Evolutionary conservation across 2,888 invertebrate genomes (phyloP).

Genomic region (Labia minor): DNA sequence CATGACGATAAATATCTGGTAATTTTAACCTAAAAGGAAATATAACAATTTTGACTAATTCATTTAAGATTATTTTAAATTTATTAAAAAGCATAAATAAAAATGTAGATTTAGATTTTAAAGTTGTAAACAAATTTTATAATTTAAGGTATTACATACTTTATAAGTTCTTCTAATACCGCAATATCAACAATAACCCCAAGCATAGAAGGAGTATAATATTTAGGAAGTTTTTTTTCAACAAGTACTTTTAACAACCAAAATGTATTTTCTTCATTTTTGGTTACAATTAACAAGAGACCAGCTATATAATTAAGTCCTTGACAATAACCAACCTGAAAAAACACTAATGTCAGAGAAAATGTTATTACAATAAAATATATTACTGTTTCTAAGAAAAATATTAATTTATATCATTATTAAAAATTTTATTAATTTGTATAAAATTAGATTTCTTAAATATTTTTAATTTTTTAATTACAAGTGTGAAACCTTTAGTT

Average conservation of each 20-base stretch:
- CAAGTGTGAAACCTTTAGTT: too few species aligned
- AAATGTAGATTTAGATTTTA: slow-evolving; percentile 14
- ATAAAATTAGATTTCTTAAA: too few species aligned
- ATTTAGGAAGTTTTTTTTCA: slow-evolving; percentile 73
- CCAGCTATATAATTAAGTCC: slow-evolving; percentile 90
- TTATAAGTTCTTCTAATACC: slow-evolving; percentile 74
- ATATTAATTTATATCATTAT: slow-evolving; percentile 17
- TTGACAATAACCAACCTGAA: slow-evolving; percentile 36
- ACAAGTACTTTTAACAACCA: slow-evolving; percentile 86
- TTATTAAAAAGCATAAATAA: too few species aligned
- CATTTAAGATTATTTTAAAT: too few species aligned
- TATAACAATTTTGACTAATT: neutral
- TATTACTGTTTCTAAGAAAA: too few species aligned
- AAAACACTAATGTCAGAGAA: slow-evolving; percentile 14
- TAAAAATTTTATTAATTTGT: neutral
- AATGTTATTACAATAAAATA: slow-evolving; percentile 17
- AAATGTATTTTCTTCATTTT: slow-evolving; percentile 82
- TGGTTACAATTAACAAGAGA: slow-evolving; percentile 70
- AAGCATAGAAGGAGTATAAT: slow-evolving; percentile 82
- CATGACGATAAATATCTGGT: slow-evolving; percentile 70
- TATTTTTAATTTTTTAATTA: too few species aligned
- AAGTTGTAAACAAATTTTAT: slow-evolving; percentile 8
- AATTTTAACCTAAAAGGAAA: slow-evolving; percentile 50
- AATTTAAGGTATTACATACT: slow-evolving; percentile 34
- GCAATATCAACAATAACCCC: slow-evolving; percentile 81